Evolutionary conservation across 2,113 vertebrate species (phyloP).

Genomic region (Crotophaga sulcirostris): DNA sequence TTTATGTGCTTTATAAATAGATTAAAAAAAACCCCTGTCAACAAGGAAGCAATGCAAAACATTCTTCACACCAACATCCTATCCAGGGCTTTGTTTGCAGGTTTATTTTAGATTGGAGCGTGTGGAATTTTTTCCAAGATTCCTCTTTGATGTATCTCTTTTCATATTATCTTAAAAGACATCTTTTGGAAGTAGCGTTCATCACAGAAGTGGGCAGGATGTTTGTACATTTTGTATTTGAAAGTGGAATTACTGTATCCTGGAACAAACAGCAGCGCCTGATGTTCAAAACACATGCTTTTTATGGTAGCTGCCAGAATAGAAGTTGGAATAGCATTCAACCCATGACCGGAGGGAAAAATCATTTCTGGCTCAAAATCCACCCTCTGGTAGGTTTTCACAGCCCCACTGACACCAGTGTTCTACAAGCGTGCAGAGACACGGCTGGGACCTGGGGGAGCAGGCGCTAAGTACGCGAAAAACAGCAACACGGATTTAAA

Average conservation of each 20-base stretch:
- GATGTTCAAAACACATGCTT: conserved; percentile 2
- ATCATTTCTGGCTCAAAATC: neutral
- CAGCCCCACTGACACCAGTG: neutral
- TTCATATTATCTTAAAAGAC: neutral
- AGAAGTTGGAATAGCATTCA: neutral
- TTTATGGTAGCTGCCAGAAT: neutral
- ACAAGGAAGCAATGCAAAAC: neutral
- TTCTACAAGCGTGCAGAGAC: accelerated
- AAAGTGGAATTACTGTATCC: conserved; percentile 22
- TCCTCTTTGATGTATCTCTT: neutral
- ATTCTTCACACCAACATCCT: neutral
- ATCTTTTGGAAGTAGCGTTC: neutral
- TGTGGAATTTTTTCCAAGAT: neutral
- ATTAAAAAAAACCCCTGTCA: neutral
- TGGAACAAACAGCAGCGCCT: conserved; percentile 6
- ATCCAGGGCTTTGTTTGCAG: neutral
- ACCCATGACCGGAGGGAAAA: neutral
- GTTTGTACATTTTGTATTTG: conserved; percentile 22
- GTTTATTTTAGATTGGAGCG: neutral
- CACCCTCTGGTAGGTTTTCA: neutral
- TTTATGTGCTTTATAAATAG: neutral
- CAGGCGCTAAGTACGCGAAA: accelerated
- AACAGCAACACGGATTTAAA: neutral
- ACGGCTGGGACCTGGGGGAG: neutral
- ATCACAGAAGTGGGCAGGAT: neutral